A percentile compares a stretch with the other conserved stretches of the same genome.
Conservation (phyloP, 2,888 invertebrate genomes). For the Spilarctia lutea region DNA sequence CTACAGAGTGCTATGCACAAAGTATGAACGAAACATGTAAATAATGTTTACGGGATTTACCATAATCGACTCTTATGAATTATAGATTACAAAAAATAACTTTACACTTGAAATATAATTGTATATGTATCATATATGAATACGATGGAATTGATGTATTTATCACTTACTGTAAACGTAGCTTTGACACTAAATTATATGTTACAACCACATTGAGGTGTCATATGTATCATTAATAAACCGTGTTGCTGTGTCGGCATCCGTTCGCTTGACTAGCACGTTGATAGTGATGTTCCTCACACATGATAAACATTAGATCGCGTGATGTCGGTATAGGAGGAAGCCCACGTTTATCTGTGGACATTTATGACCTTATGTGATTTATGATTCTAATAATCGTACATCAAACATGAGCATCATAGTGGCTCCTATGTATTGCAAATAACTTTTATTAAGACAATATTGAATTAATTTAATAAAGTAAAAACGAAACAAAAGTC, state of each 20-base stretch:
- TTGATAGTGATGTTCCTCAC: constrained; percentile 16
- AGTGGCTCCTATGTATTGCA: background rate
- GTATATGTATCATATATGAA: background rate
- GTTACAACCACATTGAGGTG: background rate
- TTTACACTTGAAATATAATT: background rate
- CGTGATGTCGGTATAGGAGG: constrained; percentile 20
- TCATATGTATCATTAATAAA: background rate
- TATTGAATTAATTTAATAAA: background rate
- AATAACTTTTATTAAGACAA: constrained; percentile 14
- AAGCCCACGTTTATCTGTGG: constrained; percentile 20
- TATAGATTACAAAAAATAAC: background rate
- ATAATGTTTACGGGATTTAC: background rate
- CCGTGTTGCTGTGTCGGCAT: constrained; percentile 7
- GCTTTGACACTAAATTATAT: background rate
- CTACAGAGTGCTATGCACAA: constrained; percentile 8
- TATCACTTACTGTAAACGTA: background rate
- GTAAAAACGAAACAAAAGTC: too few species aligned
- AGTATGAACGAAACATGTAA: constrained; percentile 2
- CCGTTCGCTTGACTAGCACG: constrained; percentile 14
- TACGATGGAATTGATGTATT: background rate
- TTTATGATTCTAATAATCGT: constrained; percentile 22
- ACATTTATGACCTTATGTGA: constrained; percentile 23
- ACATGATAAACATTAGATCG: constrained; percentile 19
- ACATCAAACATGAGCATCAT: constrained; percentile 4
- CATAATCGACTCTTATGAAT: background rate